Percentiles rank a stretch among this genome's conserved stretches.
Conservation (phyloP, 2,797 vertebrate genomes). For the Mormyrops attenuatus region DNA sequence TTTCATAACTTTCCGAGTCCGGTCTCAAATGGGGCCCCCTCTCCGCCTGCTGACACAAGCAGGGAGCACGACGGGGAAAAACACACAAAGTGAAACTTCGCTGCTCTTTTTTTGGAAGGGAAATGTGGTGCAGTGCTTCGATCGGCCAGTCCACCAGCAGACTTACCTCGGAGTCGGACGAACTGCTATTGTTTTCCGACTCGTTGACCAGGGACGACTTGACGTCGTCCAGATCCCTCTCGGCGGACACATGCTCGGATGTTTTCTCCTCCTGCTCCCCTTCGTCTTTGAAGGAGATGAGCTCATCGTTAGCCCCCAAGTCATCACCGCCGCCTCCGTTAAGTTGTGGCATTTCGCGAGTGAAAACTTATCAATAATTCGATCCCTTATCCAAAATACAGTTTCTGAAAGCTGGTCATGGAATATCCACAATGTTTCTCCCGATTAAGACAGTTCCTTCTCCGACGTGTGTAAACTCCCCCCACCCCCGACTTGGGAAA, state of each 20-base stretch:
- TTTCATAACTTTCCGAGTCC: slow-evolving; percentile 66
- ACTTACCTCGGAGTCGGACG: slow-evolving; percentile 79
- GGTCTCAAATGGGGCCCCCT: slow-evolving; percentile 56
- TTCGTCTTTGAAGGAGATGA: slow-evolving; percentile 84
- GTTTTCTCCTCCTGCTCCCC: slow-evolving; percentile 84
- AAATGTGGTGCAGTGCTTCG: neutral
- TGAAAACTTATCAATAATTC: neutral
- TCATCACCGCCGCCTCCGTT: slow-evolving; percentile 71
- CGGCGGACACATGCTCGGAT: slow-evolving; percentile 69
- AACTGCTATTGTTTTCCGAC: slow-evolving; percentile 77
- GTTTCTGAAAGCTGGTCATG: neutral
- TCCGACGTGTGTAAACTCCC: neutral
- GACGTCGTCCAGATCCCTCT: slow-evolving; percentile 81
- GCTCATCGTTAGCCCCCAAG: slow-evolving; percentile 81
- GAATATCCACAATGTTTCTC: neutral
- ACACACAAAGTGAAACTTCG: slow-evolving; percentile 19
- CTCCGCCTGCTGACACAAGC: slow-evolving; percentile 62
- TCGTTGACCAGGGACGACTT: slow-evolving; percentile 88
- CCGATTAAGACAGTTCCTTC: neutral
- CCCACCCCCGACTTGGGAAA: neutral
- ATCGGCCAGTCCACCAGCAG: neutral
- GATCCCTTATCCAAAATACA: neutral
- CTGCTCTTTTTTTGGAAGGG: neutral
- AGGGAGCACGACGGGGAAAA: slow-evolving; percentile 18
- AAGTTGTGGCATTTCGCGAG: slow-evolving; percentile 68